Evolutionary conservation across 1,140 invertebrate genomes (phyloP), one percentile per base, ranked within the genome.

Genomic region (Caenorhabditis remanei): DNA sequence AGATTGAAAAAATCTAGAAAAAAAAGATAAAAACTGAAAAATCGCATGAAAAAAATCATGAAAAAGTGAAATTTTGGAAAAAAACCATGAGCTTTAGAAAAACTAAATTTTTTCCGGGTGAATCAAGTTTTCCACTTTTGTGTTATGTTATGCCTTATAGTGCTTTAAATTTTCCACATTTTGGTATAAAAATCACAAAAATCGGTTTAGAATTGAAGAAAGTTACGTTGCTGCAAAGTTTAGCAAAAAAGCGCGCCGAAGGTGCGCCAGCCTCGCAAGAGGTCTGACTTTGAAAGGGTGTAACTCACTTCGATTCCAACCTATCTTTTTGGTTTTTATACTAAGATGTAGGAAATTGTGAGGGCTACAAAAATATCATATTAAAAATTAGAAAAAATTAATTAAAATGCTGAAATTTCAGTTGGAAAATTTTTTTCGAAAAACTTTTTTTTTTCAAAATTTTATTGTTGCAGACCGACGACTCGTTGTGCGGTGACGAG

Each of bases 401-500:
- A 14, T 14, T 65, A 65, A 65, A 65, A 6, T 13, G 2, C 32
- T 13, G 4, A 71, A 71, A 71, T 11, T 71, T 46, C 0, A 46
- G 13, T 21, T 61, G 8, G 8, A 21, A 5, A 21, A 21, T 21
- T 21, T 0, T 21, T 5, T 61, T n/a, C 19, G 0, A 61, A 61
- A 61, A 61, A 61, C n/a, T 13, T 58, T 58, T n/a, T 2, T n/a
- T 58, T 58, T 58, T 58, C 0, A 21, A 21, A 61, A 21, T 61
- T 14, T 40, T 46, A 53, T 9, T 53, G 50, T 79, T 46, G 16
- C 71, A 79, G 71, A 79, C 71, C 21, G 71, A 79, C 71, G 71
- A 79, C 71, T 79, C 71, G 21, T 50, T 50, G 46, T 79, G 71
- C 71, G 71, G 71, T 14, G 71, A 79, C 71, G 71, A 79, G 21